These are phyloP conservation scores for Thamnophis elegans DNA, from an alignment of 2,797 vertebrate genomes.

Conservation along the genomic window DNA sequence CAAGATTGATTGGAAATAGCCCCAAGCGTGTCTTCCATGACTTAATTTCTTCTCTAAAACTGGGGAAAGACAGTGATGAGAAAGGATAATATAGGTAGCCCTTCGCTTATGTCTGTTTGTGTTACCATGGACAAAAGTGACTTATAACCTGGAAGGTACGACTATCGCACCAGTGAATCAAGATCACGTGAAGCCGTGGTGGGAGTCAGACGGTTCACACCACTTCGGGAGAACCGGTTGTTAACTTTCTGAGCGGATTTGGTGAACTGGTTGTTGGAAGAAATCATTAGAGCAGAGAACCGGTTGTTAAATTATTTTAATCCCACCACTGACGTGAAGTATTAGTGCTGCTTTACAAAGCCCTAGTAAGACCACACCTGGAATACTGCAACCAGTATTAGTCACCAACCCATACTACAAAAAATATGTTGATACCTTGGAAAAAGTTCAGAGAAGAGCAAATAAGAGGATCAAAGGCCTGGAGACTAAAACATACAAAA, in stretches of 20 bases:
- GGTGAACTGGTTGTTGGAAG: too few species aligned
- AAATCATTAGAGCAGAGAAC: too few species aligned
- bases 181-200: background rate
- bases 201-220: too few species aligned
- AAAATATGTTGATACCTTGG: too few species aligned
- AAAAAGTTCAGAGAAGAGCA: too few species aligned
- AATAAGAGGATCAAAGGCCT: too few species aligned
- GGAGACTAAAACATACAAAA: too few species aligned
- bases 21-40: background rate
- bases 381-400: background rate
- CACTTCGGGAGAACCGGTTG: too few species aligned
- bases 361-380: background rate
- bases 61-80: background rate
- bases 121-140: background rate
- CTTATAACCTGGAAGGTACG: background rate
- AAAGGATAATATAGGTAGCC: constrained; percentile 17
- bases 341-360: background rate
- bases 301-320: too few species aligned
- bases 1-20: constrained; percentile 12
- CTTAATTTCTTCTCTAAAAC: background rate
- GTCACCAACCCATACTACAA: too few species aligned
- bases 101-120: background rate
- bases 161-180: background rate
- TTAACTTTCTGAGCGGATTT: too few species aligned
- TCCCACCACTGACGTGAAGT: background rate